A percentile compares a stretch with the other conserved stretches of the same genome.
These are phyloP conservation scores for Glaucomys volans DNA, from an alignment of 2,113 vertebrate genomes.

Conservation along the genomic window DNA sequence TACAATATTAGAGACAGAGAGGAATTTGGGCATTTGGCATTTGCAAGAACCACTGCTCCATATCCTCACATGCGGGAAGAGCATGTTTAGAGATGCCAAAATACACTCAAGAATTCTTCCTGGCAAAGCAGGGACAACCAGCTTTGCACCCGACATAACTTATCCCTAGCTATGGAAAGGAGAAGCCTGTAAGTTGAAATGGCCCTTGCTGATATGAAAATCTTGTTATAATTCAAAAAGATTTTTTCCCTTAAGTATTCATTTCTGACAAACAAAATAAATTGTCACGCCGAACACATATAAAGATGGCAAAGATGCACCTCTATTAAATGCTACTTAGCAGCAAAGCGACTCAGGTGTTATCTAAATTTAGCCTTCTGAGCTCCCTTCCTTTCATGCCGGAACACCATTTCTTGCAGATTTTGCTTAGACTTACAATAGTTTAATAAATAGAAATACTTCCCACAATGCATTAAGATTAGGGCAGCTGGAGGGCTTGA, in stretches of 20 bases:
- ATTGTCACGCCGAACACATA: conserved; percentile 74
- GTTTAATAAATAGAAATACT: conserved; percentile 72
- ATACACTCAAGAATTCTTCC: conserved; percentile 18
- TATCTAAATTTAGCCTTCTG: conserved; percentile 77
- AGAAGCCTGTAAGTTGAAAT: conserved; percentile 53
- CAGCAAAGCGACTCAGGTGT: conserved; percentile 73
- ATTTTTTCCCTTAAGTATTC: conserved; percentile 58
- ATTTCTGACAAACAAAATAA: conserved; percentile 78
- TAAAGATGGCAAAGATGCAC: conserved; percentile 68
- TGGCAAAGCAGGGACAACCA: neutral
- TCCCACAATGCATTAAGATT: conserved; percentile 70
- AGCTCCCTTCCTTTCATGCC: conserved; percentile 61
- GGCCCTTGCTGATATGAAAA: conserved; percentile 46
- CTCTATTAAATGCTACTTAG: conserved; percentile 79
- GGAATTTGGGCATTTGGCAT: neutral
- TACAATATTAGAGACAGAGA: neutral
- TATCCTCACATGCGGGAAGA: neutral
- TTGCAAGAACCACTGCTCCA: neutral
- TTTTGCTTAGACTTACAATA: conserved; percentile 58
- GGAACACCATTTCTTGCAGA: conserved; percentile 59
- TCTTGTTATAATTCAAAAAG: conserved; percentile 60
- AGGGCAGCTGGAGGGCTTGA: conserved; percentile 67
- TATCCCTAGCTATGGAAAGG: neutral
- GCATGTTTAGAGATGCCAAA: neutral
- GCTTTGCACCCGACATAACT: conserved; percentile 1